A percentile compares a stretch with the other conserved stretches of the same genome.
phyloP scores from a whole-genome alignment of 2,113 vertebrate species.

The Triplophysa dalaica region DNA sequence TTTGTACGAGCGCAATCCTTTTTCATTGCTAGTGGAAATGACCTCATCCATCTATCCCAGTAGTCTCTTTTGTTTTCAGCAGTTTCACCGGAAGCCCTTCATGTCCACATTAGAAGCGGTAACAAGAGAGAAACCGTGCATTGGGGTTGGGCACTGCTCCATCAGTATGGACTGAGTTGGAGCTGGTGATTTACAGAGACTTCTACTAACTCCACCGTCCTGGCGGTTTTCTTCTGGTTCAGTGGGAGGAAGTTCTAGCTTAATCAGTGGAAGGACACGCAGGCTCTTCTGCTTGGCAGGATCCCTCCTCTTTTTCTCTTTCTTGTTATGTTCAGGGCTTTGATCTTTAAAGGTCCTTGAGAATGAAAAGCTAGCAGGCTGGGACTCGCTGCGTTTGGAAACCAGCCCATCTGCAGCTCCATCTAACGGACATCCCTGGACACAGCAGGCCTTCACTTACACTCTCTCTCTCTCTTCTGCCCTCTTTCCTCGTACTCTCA shows the following conservation, averaged over 20 bases:
- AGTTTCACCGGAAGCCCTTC: conserved; percentile 65
- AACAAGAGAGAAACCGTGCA: conserved; percentile 60
- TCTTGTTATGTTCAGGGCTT: conserved; percentile 73
- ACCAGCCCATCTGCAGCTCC: conserved; percentile 69
- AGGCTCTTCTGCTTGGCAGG: conserved; percentile 69
- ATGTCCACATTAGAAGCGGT: conserved; percentile 64
- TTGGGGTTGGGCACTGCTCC: conserved; percentile 64
- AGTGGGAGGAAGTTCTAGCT: conserved; percentile 64
- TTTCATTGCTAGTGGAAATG: conserved; percentile 61
- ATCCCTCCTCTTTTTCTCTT: conserved; percentile 62
- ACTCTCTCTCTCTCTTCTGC: not conserved
- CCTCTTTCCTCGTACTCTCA: conserved; percentile 32
- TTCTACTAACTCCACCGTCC: conserved; percentile 65
- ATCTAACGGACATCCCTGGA: conserved; percentile 75
- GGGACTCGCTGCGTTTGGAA: conserved; percentile 73
- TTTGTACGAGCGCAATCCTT: conserved; percentile 62
- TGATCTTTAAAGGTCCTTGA: conserved; percentile 81
- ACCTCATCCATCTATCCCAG: conserved; percentile 63
- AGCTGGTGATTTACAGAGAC: conserved; percentile 65
- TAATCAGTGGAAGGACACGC: conserved; percentile 72
- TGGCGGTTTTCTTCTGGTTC: conserved; percentile 67
- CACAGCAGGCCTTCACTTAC: conserved; percentile 52
- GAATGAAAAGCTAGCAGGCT: conserved; percentile 72
- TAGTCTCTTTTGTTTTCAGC: conserved; percentile 62
- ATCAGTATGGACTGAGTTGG: conserved; percentile 62